Evolutionary conservation across 2,888 invertebrate species (phyloP).

Genomic region (Brenthis daphne): DNA sequence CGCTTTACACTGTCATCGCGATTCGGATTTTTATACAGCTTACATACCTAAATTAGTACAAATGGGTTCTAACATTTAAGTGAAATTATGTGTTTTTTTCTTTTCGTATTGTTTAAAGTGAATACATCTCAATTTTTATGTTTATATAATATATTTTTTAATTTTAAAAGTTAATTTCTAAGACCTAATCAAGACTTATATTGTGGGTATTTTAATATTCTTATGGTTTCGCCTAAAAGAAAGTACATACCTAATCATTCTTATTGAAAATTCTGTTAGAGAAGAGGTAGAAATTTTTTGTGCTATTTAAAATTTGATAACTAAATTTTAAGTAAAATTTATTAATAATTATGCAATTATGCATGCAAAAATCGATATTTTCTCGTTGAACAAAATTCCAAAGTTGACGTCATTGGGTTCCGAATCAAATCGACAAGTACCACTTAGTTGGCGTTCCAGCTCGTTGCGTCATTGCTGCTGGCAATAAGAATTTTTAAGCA

Average conservation of each 20-base stretch:
- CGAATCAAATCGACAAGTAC: slow-evolving; percentile 34
- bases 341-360: slow-evolving; percentile 6
- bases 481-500: slow-evolving; percentile 34
- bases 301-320: too few species aligned
- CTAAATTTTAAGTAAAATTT: too few species aligned
- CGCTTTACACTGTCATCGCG: slow-evolving; percentile 27
- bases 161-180: too few species aligned
- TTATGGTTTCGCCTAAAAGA: too few species aligned
- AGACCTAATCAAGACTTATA: too few species aligned
- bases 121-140: too few species aligned
- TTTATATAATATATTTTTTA: too few species aligned
- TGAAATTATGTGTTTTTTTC: neutral
- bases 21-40: slow-evolving; percentile 16
- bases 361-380: neutral
- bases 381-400: neutral
- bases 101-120: too few species aligned
- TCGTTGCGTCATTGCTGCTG: slow-evolving; percentile 37
- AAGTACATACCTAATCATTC: too few species aligned
- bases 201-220: too few species aligned
- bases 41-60: neutral
- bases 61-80: neutral
- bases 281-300: too few species aligned
- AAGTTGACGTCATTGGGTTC: slow-evolving; percentile 23
- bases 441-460: slow-evolving; percentile 36
- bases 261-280: too few species aligned